phyloP scores from a whole-genome alignment of 2,113 vertebrate genomes.

The Xiphophorus couchianus region DNA sequence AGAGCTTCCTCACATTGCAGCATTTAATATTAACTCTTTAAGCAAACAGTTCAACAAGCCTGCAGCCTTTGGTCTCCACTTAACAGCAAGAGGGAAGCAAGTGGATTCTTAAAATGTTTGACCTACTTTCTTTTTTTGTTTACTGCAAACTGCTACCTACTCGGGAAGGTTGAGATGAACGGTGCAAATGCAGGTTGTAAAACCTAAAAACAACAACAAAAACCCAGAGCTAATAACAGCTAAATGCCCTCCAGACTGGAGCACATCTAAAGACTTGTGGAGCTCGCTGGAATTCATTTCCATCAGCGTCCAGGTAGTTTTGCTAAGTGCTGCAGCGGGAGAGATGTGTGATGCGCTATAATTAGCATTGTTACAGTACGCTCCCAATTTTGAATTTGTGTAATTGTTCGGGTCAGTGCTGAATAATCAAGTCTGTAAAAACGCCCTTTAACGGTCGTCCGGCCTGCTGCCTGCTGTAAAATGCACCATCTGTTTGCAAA shows the following conservation, averaged over 20 bases:
- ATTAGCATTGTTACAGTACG: constrained; percentile 30
- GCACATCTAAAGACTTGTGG: background rate
- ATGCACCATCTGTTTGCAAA: constrained; percentile 77
- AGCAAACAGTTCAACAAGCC: background rate
- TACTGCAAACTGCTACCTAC: background rate
- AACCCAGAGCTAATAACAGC: background rate
- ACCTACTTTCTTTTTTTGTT: constrained; percentile 1
- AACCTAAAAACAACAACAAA: background rate
- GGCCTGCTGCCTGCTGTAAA: constrained; percentile 68
- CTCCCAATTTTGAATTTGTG: constrained; percentile 59
- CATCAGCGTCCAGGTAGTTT: constrained; percentile 14
- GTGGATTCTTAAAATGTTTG: background rate
- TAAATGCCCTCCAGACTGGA: background rate
- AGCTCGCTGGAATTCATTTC: background rate
- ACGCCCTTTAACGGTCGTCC: constrained; percentile 61
- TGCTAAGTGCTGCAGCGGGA: constrained; percentile 8
- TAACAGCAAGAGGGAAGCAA: background rate
- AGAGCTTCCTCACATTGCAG: background rate
- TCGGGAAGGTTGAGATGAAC: background rate
- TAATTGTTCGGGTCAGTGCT: constrained; percentile 55
- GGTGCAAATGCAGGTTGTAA: background rate
- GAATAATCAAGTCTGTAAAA: constrained; percentile 70
- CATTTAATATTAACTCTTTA: background rate
- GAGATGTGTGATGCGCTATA: constrained; percentile 28
- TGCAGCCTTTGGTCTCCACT: background rate